A percentile compares a stretch with the other conserved stretches of the same genome.
Evolutionary conservation across 2,113 vertebrate genomes (phyloP).

Genomic region (Mormoops blainvillei): DNA sequence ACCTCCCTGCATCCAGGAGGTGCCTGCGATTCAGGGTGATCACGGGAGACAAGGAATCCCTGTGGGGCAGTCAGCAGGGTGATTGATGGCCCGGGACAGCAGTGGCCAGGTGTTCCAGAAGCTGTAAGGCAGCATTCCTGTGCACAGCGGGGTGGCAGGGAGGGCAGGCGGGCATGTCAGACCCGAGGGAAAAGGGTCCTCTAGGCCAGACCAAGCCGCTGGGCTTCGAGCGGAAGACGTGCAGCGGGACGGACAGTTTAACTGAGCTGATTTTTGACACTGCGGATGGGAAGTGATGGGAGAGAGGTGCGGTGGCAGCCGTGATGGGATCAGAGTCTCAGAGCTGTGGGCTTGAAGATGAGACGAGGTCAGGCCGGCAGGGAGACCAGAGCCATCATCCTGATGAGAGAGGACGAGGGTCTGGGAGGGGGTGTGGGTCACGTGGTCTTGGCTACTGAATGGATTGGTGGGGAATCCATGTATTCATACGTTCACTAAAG

Average conservation of each 20-base stretch:
- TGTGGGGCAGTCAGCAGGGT: neutral
- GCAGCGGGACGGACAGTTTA: neutral
- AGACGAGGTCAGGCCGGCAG: neutral
- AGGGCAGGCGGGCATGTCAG: neutral
- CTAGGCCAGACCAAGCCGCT: accelerated
- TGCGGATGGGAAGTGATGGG: neutral
- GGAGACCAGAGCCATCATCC: accelerated
- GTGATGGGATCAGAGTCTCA: neutral
- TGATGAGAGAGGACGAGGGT: accelerated
- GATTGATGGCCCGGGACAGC: too few relatives aligned
- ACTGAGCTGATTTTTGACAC: neutral
- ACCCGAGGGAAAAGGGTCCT: neutral
- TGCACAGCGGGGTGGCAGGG: neutral
- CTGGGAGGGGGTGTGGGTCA: neutral
- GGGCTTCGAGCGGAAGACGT: neutral
- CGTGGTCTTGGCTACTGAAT: accelerated
- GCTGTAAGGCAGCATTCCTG: neutral
- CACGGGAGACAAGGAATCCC: neutral
- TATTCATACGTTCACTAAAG: too few relatives aligned
- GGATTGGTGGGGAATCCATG: neutral
- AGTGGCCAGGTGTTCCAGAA: accelerated
- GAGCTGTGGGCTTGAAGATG: too few relatives aligned
- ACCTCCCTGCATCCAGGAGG: neutral
- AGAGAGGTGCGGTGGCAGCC: neutral
- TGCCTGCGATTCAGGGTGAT: accelerated